Base-by-base conservation (phyloP, 1,140 invertebrate genomes). In the Heliothis subflexa region DNA sequence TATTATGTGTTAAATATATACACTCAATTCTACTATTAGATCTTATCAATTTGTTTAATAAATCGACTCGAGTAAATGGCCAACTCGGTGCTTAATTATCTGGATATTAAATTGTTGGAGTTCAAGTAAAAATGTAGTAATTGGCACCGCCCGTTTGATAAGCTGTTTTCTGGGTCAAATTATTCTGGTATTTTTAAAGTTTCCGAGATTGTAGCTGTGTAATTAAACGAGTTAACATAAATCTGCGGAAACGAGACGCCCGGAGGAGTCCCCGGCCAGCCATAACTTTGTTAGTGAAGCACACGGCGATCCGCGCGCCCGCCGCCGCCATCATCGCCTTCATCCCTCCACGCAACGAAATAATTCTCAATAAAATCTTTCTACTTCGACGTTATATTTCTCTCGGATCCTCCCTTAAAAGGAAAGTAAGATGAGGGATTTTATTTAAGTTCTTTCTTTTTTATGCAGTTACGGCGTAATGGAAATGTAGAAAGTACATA, bases 1-100 rank as follows among this genome's bases (percentile, higher is more conserved):
- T 93, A 93, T 87, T 90, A 89, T 85, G 88, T 91, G 90, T 91
- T 90, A 90, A 92, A 90, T 90, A 89, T 90, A 88, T 88, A 82
- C 50, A 59, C 68, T 77, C 79, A 81, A 83, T 83, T 78, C 40
- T 59, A 76, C 76, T 85, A 45, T 73, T 18, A 57, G 52, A 78
- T 85, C 78, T 74, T 59, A 87, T 86, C 66, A 61, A 85, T 83
- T 83, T 81, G 62, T 74, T 78, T 81, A 80, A 81, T 85, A 83
- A 81, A 78, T 66, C 62, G 81, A 73, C 21, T 18, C 21, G 16
- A 11, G n/a, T 55, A 71, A 80, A 75, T 9, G 47, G 33, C 49
- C 40, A 59, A 61, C 59, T 74, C n/a, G 12, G 14, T 72, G 54
- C 68, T 82, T 79, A 77, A 73, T 68, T 77, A 78, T 47, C 18